Evolutionary conservation across 2,113 vertebrate genomes (phyloP).

Genomic region (Sphaerodactylus townsendi): DNA sequence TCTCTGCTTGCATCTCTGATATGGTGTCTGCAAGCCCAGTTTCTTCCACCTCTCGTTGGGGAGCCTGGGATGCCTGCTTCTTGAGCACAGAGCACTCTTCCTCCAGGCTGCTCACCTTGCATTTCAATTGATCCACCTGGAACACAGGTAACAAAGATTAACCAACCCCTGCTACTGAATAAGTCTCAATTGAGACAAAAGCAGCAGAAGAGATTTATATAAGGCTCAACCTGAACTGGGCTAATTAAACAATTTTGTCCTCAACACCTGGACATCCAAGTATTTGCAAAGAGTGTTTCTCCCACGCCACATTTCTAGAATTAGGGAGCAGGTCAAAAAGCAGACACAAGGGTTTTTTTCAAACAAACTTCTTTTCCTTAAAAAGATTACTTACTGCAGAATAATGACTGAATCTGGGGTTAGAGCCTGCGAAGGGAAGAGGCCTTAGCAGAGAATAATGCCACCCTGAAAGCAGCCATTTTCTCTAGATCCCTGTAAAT

Average conservation of each 20-base stretch:
- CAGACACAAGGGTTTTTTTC: neutral
- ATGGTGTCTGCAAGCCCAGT: constrained; percentile 26
- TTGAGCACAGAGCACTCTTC: constrained; percentile 60
- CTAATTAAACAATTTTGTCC: neutral
- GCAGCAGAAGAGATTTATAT: no score
- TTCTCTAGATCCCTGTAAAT: no score
- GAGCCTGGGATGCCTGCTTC: neutral
- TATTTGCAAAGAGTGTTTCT: neutral
- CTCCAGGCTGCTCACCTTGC: constrained; percentile 77
- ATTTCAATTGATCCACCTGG: constrained; percentile 90
- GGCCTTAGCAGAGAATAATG: no score
- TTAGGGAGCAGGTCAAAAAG: neutral
- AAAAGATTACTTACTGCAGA: no score
- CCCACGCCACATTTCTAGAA: neutral
- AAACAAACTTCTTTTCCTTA: neutral
- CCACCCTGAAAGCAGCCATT: no score
- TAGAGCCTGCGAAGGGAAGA: no score
- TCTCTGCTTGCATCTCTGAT: constrained; percentile 73
- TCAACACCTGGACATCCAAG: neutral
- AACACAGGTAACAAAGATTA: neutral
- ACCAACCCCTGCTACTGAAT: neutral
- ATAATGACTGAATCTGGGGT: no score
- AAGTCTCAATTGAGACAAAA: rapidly evolving
- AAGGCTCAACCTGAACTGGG: neutral
- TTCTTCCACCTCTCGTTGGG: constrained; percentile 57